Percentiles rank a stretch among this genome's conserved stretches.
These are phyloP conservation scores for Ceratitis capitata DNA, from an alignment of 1,140 invertebrate genomes.

Conservation along the genomic window DNA sequence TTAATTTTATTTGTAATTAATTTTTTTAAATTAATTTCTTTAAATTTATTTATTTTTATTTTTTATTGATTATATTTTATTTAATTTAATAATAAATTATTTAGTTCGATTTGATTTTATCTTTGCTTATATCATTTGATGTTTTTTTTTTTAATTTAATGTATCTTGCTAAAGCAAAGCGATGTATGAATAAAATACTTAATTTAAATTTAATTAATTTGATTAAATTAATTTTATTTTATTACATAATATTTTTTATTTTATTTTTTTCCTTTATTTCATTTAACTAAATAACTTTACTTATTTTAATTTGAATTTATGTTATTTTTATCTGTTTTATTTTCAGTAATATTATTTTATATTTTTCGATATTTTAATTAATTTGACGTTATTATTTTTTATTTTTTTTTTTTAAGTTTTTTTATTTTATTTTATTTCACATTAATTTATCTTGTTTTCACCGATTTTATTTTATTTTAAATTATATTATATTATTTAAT, in stretches of 20 bases:
- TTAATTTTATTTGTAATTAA: not conserved
- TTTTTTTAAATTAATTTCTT: too few relatives aligned
- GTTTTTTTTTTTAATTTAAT: not conserved
- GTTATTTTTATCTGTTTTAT: too few relatives aligned
- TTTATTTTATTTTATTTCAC: not conserved
- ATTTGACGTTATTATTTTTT: not conserved
- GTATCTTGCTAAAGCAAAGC: too few relatives aligned
- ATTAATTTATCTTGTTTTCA: not conserved
- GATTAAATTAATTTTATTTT: not conserved
- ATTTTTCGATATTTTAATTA: not conserved
- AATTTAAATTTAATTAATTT: not conserved
- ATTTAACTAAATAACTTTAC: too few relatives aligned
- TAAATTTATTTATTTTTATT: too few relatives aligned
- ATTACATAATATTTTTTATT: not conserved
- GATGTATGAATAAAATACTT: too few relatives aligned
- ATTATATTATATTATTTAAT: not conserved
- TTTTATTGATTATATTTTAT: not conserved
- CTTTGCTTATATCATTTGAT: not conserved
- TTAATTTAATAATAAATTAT: not conserved
- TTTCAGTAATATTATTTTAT: not conserved
- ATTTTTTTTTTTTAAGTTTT: too few relatives aligned
- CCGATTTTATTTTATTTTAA: not conserved
- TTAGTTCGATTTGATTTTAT: not conserved
- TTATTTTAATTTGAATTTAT: too few relatives aligned
- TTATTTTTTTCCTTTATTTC: too few relatives aligned